Percentiles rank a stretch among this genome's conserved stretches.
Evolutionary conservation across 2,113 vertebrate genomes (phyloP).

Genomic region (Elgaria multicarinata): DNA sequence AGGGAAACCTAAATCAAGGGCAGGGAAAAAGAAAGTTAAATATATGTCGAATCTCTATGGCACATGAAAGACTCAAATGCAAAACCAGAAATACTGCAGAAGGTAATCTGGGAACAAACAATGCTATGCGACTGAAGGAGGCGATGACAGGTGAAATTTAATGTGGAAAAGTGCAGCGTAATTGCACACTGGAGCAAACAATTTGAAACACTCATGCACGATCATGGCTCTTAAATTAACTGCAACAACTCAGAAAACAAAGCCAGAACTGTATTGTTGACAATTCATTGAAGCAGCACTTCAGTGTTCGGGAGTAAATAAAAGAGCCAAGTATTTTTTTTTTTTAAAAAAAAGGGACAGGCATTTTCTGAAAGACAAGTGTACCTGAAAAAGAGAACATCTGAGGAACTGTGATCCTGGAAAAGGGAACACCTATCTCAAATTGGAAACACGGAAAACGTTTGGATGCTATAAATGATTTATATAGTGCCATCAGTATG

Average conservation of each 20-base stretch:
- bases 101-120: constrained; percentile 34
- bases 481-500: no score
- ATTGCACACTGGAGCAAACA: constrained; percentile 44
- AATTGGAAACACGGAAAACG: not conserved
- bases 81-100: constrained; percentile 13
- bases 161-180: constrained; percentile 42
- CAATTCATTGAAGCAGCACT: constrained; percentile 14
- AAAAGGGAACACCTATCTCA: not conserved
- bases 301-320: not conserved
- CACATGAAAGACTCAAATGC: constrained; percentile 65
- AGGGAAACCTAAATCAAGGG: constrained; percentile 65
- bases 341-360: not conserved
- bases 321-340: not conserved
- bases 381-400: not conserved
- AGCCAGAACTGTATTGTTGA: constrained; percentile 4
- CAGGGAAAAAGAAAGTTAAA: constrained; percentile 64
- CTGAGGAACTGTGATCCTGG: not conserved
- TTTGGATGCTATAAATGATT: no score
- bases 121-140: constrained; percentile 53
- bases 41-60: constrained; percentile 58
- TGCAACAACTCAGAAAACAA: constrained; percentile 56
- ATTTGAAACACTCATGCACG: constrained; percentile 47
- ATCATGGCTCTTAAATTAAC: constrained; percentile 66
- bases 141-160: constrained; percentile 59
- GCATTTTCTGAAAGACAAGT: not conserved